Base-by-base conservation (phyloP, 2,888 invertebrate species). In the Euplagia quadripunctaria region DNA sequence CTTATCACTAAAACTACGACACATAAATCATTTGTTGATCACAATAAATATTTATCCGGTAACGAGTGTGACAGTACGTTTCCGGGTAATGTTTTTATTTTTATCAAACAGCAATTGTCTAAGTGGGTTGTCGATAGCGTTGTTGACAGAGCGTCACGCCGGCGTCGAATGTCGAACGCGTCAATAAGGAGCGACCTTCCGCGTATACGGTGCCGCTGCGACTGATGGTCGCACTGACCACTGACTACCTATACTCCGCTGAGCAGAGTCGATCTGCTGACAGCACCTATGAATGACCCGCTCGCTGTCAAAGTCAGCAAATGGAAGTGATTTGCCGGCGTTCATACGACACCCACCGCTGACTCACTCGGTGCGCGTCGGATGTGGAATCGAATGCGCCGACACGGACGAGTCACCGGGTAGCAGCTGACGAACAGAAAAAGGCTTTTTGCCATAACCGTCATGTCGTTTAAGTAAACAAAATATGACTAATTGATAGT, bases 351-450 rank as follows among this genome's bases (percentile, higher is more conserved):
- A 79, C 83, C 80, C 73, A 78, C 79, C 78, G 83, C 87, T 95
- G 95, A 95, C 84, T 95, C 96, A 95, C 87, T 58, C 88, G 84
- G 93, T 95, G 95, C 94, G 93, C 91, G 91, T 84, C 94, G 95
- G 95, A 95, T 93, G 94, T 90, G 82, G 86, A 88, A 85, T 87
- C 90, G 86, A 89, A 90, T 83, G 87, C 82, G 84, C 75, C 85
- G 84, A 82, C 75, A 72, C 76, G 72, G 82, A 84, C 82, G 86
- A 89, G 87, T 90, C 90, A 93, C 85, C 87, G 86, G 81, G 82
- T 79, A 86, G 88, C 91, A 93, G 93, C 94, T 94, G 94, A 92
- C 91, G 85, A 88, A 86, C 88, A 87, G 86, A 82, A 88, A 87
- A 85, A 82, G 88, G 87, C 92, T 90, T 92, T 63, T 91, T 89